A percentile compares a stretch with the other conserved stretches of the same genome.
These are phyloP conservation scores for Torymus aiolomorphi DNA, from an alignment of 2,888 invertebrate species.

Conservation along the genomic window DNA sequence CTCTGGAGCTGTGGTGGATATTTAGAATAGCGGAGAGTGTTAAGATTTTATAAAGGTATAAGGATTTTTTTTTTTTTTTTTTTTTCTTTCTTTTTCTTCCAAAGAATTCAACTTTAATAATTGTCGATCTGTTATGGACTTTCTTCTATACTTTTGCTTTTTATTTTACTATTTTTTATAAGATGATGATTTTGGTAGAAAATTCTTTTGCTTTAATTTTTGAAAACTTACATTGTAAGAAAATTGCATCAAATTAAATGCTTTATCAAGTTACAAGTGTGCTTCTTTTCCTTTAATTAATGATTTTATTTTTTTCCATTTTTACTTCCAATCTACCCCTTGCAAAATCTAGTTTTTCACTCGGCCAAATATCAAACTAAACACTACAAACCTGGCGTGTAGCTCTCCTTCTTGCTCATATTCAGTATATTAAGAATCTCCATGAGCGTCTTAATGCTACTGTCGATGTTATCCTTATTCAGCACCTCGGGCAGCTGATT, in stretches of 20 bases:
- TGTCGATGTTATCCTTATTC: conserved; percentile 86
- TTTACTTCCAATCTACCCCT: too few species aligned
- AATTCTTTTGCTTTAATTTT: neutral
- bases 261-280: too few species aligned
- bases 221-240: neutral
- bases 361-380: too few species aligned
- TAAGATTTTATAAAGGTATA: too few species aligned
- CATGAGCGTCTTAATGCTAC: conserved; percentile 86
- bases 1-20: conserved; percentile 45
- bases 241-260: neutral
- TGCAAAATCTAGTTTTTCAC: too few species aligned
- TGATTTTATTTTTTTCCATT: too few species aligned
- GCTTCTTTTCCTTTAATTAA: too few species aligned
- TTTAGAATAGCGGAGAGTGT: neutral
- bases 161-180: neutral
- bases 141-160: neutral
- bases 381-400: conserved; percentile 61
- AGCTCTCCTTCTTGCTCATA: conserved; percentile 74
- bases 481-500: conserved; percentile 87
- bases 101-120: too few species aligned
- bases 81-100: too few species aligned
- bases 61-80: too few species aligned
- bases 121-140: neutral
- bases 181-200: neutral
- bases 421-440: conserved; percentile 84